Evolutionary conservation across 2,888 invertebrate genomes (phyloP).

Genomic region (Noctua fimbriata): DNA sequence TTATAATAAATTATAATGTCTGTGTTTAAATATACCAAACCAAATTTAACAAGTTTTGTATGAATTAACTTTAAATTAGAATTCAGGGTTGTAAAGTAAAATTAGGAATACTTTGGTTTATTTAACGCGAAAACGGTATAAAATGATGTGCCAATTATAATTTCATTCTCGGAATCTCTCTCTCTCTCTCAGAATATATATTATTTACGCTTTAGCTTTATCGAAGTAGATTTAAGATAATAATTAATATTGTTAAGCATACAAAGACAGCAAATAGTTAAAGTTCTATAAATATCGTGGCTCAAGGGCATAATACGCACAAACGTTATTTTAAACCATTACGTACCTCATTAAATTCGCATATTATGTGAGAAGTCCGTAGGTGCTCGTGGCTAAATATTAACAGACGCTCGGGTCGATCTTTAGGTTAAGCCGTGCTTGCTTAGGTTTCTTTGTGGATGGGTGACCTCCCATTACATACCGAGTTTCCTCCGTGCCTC

Average conservation of each 20-base stretch:
- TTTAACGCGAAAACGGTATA: not conserved
- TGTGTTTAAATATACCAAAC: slow-evolving; percentile 7
- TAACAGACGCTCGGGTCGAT: too few relatives aligned
- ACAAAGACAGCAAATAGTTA: slow-evolving; percentile 24
- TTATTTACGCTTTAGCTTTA: not conserved
- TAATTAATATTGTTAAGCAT: slow-evolving; percentile 6
- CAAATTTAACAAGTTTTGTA: slow-evolving; percentile 9
- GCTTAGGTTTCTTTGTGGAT: too few relatives aligned
- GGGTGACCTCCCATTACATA: too few relatives aligned
- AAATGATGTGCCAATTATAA: not conserved
- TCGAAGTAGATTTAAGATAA: not conserved
- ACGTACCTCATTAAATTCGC: slow-evolving; percentile 11
- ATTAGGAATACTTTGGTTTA: not conserved
- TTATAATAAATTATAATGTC: slow-evolving; percentile 1
- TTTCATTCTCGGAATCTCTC: not conserved
- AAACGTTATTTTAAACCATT: slow-evolving; percentile 25
- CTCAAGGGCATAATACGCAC: slow-evolving; percentile 11
- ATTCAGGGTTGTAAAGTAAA: not conserved
- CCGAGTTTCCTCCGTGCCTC: too few relatives aligned
- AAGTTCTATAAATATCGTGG: slow-evolving; percentile 18
- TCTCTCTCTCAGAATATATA: not conserved
- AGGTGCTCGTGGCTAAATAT: too few relatives aligned
- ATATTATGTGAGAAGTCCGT: slow-evolving; percentile 14
- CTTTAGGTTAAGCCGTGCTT: too few relatives aligned
- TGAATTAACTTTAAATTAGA: slow-evolving; percentile 16